phyloP scores from a whole-genome alignment of 1,140 invertebrate species.

The Holotrichia oblita region DNA sequence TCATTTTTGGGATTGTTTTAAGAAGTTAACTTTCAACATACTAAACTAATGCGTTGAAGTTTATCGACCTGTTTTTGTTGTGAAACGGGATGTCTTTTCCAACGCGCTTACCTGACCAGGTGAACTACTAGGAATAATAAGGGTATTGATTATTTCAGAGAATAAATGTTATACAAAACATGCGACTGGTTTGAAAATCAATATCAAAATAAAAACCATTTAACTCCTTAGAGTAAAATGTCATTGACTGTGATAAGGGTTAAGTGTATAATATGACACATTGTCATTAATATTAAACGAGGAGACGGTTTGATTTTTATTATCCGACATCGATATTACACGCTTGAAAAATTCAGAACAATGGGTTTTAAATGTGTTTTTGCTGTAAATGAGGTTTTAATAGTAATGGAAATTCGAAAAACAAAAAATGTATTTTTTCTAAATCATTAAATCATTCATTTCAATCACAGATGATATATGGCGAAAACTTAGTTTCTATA shows the following conservation, averaged over 20 bases:
- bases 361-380: too few species aligned
- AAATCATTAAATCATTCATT: too few species aligned
- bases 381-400: too few species aligned
- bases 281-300: not conserved
- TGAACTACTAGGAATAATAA: conserved; percentile 42
- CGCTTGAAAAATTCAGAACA: too few species aligned
- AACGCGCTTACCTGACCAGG: conserved; percentile 24
- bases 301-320: too few species aligned
- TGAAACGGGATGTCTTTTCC: not conserved
- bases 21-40: conserved; percentile 6
- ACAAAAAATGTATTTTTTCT: too few species aligned
- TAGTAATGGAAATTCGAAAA: too few species aligned
- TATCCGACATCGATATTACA: too few species aligned
- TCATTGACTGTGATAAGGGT: not conserved
- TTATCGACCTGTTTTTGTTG: conserved; percentile 16
- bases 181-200: conserved; percentile 44
- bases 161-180: conserved; percentile 47
- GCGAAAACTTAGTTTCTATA: too few species aligned
- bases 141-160: conserved; percentile 48
- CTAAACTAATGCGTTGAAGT: not conserved
- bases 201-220: conserved; percentile 20
- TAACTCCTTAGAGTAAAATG: conserved; percentile 4
- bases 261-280: not conserved
- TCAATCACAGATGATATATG: too few species aligned
- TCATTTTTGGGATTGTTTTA: conserved; percentile 37